Conservation (phyloP, 1,140 invertebrate genomes). For the Drosophila triauraria region DNA sequence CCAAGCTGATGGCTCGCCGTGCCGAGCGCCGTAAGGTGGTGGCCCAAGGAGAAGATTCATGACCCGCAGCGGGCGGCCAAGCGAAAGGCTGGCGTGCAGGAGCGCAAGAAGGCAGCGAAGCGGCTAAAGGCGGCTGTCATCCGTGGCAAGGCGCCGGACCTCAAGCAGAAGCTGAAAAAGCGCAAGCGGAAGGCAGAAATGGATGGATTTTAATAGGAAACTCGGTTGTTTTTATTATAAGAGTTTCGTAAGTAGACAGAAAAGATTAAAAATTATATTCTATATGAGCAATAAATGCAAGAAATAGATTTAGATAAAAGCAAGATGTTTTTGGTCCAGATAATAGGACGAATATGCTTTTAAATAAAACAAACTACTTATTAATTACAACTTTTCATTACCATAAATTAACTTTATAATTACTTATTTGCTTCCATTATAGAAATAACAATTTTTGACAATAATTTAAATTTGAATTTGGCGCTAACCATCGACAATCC, state of each 20-base stretch:
- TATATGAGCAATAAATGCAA: not conserved
- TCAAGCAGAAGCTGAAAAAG: conserved; percentile 79
- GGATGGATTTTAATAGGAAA: conserved; percentile 54
- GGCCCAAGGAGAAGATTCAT: conserved; percentile 88
- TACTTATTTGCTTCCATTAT: no score
- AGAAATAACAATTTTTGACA: no score
- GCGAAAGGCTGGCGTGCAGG: conserved; percentile 85
- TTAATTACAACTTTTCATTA: no score
- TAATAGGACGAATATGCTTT: no score
- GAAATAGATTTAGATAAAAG: no score
- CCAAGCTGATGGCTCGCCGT: conserved; percentile 87
- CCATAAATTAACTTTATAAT: no score
- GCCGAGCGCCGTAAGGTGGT: conserved; percentile 88
- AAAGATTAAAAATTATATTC: not conserved
- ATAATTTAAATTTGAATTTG: no score
- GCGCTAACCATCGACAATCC: no score
- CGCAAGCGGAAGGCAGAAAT: conserved; percentile 75
- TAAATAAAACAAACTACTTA: no score
- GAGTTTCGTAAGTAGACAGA: conserved; percentile 11
- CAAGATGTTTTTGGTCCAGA: no score
- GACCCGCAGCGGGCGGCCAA: conserved; percentile 90
- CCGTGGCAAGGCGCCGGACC: conserved; percentile 74
- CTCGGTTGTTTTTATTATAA: not conserved
- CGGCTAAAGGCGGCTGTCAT: conserved; percentile 73
- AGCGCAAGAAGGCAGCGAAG: conserved; percentile 81